Base-by-base conservation (phyloP, 1,140 invertebrate species). In the Calycopis cecrops region DNA sequence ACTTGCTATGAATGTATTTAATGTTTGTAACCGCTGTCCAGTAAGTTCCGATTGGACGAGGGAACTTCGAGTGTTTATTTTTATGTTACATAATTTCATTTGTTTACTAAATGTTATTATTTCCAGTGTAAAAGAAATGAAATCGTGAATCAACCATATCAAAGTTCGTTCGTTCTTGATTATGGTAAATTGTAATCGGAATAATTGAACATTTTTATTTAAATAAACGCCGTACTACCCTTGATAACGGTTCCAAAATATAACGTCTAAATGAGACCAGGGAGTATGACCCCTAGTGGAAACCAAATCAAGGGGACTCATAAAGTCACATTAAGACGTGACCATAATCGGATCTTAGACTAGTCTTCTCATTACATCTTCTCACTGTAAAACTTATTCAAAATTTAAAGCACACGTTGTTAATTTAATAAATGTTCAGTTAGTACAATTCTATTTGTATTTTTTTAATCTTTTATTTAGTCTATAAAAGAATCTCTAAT, bases 281-380 rank as follows among this genome's bases (percentile, higher is more conserved):
- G 78, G 78, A 77, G 68, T 73, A 76, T 79, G 78, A 80, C 78
- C 81, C 79, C 81, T 77, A 77, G 79, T 85, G 79, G 74, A 85
- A 85, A 79, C 81, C 81, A 85, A 85, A 85, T 85, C 81, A 85
- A 81, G 77, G 74, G 70, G 70, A 74, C 71, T 69, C 34, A 57
- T 54, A 85, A 82, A 79, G 81, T 82, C 79, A 85, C 79, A 64
- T 65, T 62, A 73, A 66, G 78, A 81, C 81, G 79, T 85, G 79
- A 81, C 79, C 72, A 14, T 49, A 52, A 28, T 40, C 38, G 37
- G 51, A 52, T 49, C 12, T 42, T 52, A 52, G 51, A 52, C 33
- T 44, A 52, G 37, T 7, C 37, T 28, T 52, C 4, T 97, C 40
- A 44, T 44, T 16, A 44, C 12, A 44, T 12, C 21, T 28, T 28